These are phyloP conservation scores for Parascotia fuliginaria DNA, from an alignment of 2,888 invertebrate species.

Conservation along the genomic window DNA sequence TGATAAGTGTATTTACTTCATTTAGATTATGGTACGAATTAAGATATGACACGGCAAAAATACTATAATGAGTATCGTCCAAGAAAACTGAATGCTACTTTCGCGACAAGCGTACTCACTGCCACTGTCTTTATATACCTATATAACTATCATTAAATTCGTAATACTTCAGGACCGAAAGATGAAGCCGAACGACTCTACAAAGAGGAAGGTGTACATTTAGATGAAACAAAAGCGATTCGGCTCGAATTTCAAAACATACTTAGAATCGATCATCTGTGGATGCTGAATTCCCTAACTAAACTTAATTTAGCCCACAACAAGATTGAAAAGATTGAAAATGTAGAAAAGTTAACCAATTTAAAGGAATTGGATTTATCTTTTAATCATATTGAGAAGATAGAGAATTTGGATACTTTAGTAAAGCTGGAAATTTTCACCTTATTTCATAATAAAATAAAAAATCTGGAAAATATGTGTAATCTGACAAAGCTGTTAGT, in stretches of 20 bases:
- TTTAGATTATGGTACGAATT: no score
- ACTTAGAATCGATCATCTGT: constrained; percentile 94
- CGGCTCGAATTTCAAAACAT: constrained; percentile 94
- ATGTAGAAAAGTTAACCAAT: constrained; percentile 89
- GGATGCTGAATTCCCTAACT: constrained; percentile 91
- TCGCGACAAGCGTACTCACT: no score
- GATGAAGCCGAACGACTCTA: constrained; percentile 91
- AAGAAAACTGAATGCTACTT: no score
- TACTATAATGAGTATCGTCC: no score
- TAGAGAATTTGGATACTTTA: constrained; percentile 92
- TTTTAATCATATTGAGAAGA: constrained; percentile 93
- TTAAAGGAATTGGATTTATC: constrained; percentile 94
- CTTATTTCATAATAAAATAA: constrained; percentile 92
- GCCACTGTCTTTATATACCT: no score
- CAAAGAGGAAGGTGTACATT: constrained; percentile 90
- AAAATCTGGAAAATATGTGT: constrained; percentile 91
- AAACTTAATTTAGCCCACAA: constrained; percentile 94
- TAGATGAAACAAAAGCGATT: constrained; percentile 89
- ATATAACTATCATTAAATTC: no score
- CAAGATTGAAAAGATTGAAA: constrained; percentile 94
- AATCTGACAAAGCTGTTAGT: constrained; percentile 89
- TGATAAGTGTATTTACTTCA: no score
- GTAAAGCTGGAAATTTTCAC: constrained; percentile 91
- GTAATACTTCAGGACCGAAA: constrained; percentile 81
- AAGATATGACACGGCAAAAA: no score